Conservation (phyloP, 2,888 invertebrate species). For the Nudaria mundana region DNA sequence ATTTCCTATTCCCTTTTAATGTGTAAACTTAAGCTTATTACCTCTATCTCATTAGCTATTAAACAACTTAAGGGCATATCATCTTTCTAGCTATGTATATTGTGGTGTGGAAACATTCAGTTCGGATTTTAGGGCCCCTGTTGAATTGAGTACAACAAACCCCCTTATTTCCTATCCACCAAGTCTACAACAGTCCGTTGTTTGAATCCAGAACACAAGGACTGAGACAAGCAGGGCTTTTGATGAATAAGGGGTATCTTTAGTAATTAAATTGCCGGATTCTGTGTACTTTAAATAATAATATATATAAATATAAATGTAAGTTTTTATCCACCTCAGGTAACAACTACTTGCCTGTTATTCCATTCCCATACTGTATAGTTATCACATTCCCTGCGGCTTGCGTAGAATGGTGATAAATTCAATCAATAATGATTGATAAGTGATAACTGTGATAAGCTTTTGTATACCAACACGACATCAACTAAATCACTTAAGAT, state of each 20-base stretch:
- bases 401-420: slow-evolving; percentile 14
- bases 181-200: neutral
- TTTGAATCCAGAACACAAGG: neutral
- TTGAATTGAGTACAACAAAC: slow-evolving; percentile 1
- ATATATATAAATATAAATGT: neutral
- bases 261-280: neutral
- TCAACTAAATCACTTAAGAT: neutral
- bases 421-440: neutral
- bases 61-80: too few relatives aligned
- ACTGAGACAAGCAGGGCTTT: neutral
- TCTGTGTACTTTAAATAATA: neutral
- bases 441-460: neutral
- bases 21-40: too few relatives aligned
- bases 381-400: slow-evolving; percentile 59
- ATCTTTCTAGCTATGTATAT: too few relatives aligned
- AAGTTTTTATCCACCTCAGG: neutral
- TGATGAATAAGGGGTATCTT: neutral
- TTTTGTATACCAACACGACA: neutral
- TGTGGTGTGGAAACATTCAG: neutral
- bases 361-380: slow-evolving; percentile 29
- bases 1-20: too few relatives aligned
- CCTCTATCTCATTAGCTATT: too few relatives aligned
- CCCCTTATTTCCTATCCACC: neutral
- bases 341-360: too few relatives aligned
- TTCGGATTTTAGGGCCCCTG: neutral